These are phyloP conservation scores for Volucella bombylans DNA, from an alignment of 2,888 invertebrate genomes.

Conservation along the genomic window DNA sequence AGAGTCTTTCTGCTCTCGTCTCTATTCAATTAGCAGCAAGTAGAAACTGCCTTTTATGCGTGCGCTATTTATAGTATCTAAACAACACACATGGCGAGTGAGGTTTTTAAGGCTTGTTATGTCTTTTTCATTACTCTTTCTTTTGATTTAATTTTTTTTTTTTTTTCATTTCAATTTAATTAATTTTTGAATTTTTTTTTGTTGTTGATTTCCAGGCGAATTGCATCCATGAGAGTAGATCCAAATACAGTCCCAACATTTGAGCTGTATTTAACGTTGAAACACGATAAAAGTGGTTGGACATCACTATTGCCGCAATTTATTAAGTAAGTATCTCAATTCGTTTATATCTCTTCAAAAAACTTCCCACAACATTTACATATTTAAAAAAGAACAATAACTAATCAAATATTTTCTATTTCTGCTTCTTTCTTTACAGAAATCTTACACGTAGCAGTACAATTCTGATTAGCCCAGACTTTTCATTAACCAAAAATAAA, in stretches of 20 bases:
- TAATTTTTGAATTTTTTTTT: slow-evolving; percentile 37
- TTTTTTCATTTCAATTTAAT: slow-evolving; percentile 22
- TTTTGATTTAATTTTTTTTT: slow-evolving; percentile 2
- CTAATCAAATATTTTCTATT: slow-evolving; percentile 44
- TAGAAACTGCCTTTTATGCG: slow-evolving; percentile 59
- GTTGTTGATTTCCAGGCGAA: slow-evolving; percentile 83
- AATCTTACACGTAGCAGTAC: slow-evolving; percentile 93
- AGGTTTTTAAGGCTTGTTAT: slow-evolving; percentile 31
- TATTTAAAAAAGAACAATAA: neutral
- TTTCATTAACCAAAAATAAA: slow-evolving; percentile 95
- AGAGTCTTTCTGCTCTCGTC: slow-evolving; percentile 33
- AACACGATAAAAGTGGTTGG: slow-evolving; percentile 94
- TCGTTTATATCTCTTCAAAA: neutral
- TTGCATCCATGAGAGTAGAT: slow-evolving; percentile 93
- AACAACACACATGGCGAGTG: slow-evolving; percentile 32
- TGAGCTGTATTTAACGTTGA: slow-evolving; percentile 93
- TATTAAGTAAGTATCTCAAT: slow-evolving; percentile 88
- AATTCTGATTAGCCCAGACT: slow-evolving; percentile 94
- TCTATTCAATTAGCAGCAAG: slow-evolving; percentile 56
- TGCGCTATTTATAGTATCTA: slow-evolving; percentile 52
- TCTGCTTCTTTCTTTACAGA: slow-evolving; percentile 83
- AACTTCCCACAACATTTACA: neutral
- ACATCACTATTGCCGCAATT: slow-evolving; percentile 93
- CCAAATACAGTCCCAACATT: slow-evolving; percentile 94
- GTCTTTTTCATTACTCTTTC: slow-evolving; percentile 17